phyloP scores from a whole-genome alignment of 2,888 invertebrate species.

The Hetaerina titia region DNA sequence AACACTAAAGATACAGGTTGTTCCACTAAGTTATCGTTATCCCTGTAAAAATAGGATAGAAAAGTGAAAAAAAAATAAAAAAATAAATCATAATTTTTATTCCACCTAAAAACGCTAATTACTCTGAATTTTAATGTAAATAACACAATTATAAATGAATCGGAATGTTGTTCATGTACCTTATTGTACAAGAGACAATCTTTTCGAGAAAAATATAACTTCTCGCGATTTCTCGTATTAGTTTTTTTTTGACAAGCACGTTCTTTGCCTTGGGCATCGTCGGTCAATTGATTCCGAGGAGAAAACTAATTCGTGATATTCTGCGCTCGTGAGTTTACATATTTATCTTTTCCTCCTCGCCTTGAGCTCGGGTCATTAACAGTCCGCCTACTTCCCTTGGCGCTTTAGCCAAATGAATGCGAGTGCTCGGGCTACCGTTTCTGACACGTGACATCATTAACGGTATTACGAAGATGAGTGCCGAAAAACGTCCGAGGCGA shows the following conservation, averaged over 20 bases:
- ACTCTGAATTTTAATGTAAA: too few relatives aligned
- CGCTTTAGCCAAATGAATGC: not conserved
- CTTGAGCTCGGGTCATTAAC: conserved; percentile 19
- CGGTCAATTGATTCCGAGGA: not conserved
- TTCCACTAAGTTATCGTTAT: too few relatives aligned
- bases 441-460: conserved; percentile 22
- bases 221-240: too few relatives aligned
- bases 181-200: too few relatives aligned
- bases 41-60: too few relatives aligned
- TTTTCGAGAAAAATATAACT: too few relatives aligned
- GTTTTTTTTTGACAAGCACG: not conserved
- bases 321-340: not conserved
- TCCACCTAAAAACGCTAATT: too few relatives aligned
- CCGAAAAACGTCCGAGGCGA: not conserved
- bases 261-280: not conserved
- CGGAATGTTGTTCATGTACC: too few relatives aligned
- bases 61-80: too few relatives aligned
- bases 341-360: not conserved
- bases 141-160: too few relatives aligned
- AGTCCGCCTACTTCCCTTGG: not conserved
- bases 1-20: too few relatives aligned
- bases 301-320: not conserved
- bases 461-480: conserved; percentile 2
- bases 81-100: too few relatives aligned
- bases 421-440: not conserved